Base-by-base conservation (phyloP, 2,888 invertebrate genomes). In the Chironomus tentans region DNA sequence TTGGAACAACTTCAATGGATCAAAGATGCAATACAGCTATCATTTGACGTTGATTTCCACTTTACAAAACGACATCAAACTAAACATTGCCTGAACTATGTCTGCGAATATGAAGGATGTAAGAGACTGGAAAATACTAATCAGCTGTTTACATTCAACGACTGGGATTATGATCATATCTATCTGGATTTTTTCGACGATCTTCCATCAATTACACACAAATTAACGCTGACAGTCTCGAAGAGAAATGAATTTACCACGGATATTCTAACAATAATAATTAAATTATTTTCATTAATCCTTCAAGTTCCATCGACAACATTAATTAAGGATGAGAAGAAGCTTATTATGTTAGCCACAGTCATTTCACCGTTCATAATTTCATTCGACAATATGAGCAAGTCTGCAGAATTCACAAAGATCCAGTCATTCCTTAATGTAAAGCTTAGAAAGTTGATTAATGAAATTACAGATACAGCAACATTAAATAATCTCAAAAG, bases 101-200 rank as follows among this genome's bases (percentile, higher is more conserved):
- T 56, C 13, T 5, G 13, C 21, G 47, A 47, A 38, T 38, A 38
- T 38, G 38, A 10, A 7, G 2, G 4, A 1, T 38, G 38, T 4
- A 38, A 38, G 2, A 38, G 10, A 38, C 2, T 38, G 2, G 38
- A 38, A 38, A 38, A 38, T 38, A 7, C 38, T 10, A 38, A 38
- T 38, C 1, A 10, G 10, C 10, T 38, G 10, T 38, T 56, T 2
- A 18, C 22, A 24, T 56, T 71, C n/a, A 56, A 50, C 4, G 12
- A 71, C 15, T 74, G 65, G 74, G 22, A 68, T 1, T 47, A 46
- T 15, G 18, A 74, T 15, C 74, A 61, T 21, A 48, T 74, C 15
- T 4, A 21, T 10, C 21, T 74, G 0, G 13, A n/a, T 5, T 47
- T 74, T 10, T 74, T 74, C 15, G 47, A 48, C 24, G 48, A 74